These are phyloP conservation scores for Polymixis flavicincta DNA, from an alignment of 2,888 invertebrate species.

Conservation along the genomic window DNA sequence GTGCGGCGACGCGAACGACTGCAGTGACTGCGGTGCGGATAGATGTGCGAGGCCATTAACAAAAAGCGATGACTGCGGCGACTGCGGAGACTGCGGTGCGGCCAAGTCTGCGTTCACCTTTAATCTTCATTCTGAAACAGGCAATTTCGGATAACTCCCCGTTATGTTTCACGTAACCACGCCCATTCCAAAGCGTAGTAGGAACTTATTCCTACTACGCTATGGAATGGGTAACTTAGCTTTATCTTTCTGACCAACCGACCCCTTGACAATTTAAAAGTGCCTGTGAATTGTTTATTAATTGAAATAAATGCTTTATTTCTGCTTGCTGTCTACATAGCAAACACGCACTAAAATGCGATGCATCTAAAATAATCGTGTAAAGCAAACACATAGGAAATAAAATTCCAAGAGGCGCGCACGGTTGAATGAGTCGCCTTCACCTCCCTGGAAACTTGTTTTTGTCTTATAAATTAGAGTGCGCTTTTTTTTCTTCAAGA, in stretches of 20 bases:
- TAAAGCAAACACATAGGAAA: neutral
- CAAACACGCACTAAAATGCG: neutral
- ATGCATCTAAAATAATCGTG: neutral
- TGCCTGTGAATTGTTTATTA: neutral
- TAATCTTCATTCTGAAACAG: too few relatives aligned
- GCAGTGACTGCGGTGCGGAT: too few relatives aligned
- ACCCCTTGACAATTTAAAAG: neutral
- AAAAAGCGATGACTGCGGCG: too few relatives aligned
- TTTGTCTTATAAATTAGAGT: conserved; percentile 20
- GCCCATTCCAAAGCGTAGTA: too few relatives aligned
- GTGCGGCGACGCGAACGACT: too few relatives aligned
- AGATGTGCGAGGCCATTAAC: too few relatives aligned
- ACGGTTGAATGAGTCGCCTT: too few relatives aligned
- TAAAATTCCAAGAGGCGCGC: neutral
- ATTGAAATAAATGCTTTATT: neutral
- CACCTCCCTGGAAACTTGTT: neutral
- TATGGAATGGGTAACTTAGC: neutral
- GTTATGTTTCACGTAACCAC: neutral
- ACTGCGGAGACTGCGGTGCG: too few relatives aligned
- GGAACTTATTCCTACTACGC: too few relatives aligned
- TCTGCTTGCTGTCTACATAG: neutral
- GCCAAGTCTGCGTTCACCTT: too few relatives aligned
- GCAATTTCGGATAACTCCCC: too few relatives aligned
- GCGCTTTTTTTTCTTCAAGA: conserved; percentile 9
- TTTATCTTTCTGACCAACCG: too few relatives aligned